Percentiles rank a stretch among this genome's conserved stretches.
phyloP scores from a whole-genome alignment of 1,140 invertebrate genomes.

The Argopecten irradians region DNA sequence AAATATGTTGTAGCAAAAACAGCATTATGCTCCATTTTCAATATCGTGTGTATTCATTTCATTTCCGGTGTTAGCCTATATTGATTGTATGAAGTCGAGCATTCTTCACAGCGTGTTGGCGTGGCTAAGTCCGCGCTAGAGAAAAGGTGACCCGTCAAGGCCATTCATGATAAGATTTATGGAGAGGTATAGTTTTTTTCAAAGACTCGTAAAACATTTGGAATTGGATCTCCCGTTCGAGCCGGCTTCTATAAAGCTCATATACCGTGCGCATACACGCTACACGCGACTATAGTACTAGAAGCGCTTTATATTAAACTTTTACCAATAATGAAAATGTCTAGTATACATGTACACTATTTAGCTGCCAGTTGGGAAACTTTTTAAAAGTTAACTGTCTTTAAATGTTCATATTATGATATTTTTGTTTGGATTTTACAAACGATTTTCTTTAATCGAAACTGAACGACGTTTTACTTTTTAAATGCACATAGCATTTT shows the following conservation, averaged over 20 bases:
- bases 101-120: neutral
- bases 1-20: neutral
- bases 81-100: neutral
- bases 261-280: neutral
- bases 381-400: too few species aligned
- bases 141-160: neutral
- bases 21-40: neutral
- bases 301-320: too few species aligned
- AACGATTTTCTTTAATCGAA: too few species aligned
- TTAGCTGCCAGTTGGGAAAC: too few species aligned
- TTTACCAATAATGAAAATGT: too few species aligned
- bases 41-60: neutral
- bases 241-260: neutral
- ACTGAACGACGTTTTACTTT: too few species aligned
- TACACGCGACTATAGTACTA: too few species aligned
- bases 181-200: neutral
- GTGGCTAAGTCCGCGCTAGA: neutral
- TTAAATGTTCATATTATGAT: too few species aligned
- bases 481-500: too few species aligned
- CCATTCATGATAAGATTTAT: neutral
- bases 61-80: neutral
- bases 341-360: too few species aligned
- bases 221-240: neutral
- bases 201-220: neutral
- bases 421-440: too few species aligned